Base-by-base conservation (phyloP, 1,140 invertebrate genomes). In the Sminthurides bifidus region DNA sequence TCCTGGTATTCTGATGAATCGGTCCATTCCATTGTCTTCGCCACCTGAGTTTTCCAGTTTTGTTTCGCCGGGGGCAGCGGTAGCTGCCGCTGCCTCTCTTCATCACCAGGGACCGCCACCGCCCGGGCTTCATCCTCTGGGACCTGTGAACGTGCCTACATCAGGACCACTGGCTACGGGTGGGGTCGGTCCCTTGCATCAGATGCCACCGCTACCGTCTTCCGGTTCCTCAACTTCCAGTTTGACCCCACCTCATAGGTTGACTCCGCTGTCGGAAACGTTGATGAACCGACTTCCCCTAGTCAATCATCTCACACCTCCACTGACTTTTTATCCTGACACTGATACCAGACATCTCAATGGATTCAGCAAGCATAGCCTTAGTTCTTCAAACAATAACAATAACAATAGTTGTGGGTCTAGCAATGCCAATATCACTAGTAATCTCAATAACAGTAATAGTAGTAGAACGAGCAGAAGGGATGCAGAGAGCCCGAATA, bases 371-470 rank as follows among this genome's bases (percentile, higher is more conserved):
- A n/a, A n/a, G n/a, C n/a, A n/a, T n/a, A n/a, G n/a, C n/a, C n/a
- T n/a, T n/a, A n/a, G n/a, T n/a, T n/a, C n/a, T n/a, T n/a, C n/a
- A n/a, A n/a, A 35, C 21, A 37, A 52, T 52, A 37, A 52, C 29
- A 52, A 52, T 17, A 33, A 50, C 19, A 21, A 48, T 23, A 12
- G 29, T 46, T 26, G 23, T 46, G 29, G 19, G 23, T 10, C 8
- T 46, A 46, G 44, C 19, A 46, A 26, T 51, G 17, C 21, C 41
- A 44, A 44, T 8, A 51, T 15, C 3, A 40, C 8, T 10, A 27
- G 43, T 49, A 49, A 58, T 43, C 8, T 17, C 6, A 52, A 37
- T 52, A 48, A 52, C 33, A 29, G n/a, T 41, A 51, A 35, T 23
- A 53, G n/a, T 44, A 44, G 23, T 55, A 37, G n/a, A 37, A n/a